Base-by-base conservation (phyloP, 2,888 invertebrate genomes). In the Xanthia icteritia region DNA sequence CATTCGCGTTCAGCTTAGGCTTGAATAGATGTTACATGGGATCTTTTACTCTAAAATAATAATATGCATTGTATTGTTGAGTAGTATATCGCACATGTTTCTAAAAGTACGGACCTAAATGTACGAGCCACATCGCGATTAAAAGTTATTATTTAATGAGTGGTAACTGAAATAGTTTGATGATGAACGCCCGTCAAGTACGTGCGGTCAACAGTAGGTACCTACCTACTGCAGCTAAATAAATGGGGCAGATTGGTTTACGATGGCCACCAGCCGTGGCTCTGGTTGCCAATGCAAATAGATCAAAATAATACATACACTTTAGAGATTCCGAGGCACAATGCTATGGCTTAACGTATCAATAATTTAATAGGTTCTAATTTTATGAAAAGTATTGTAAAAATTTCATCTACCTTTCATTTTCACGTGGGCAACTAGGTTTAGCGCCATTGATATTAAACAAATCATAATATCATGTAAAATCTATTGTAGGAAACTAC, bases 81-180 rank as follows among this genome's bases (percentile, higher is more conserved):
- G 13, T 31, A 23, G 20, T 45, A 48, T 31, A 23, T 31, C 20
- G 8, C 27, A 27, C 45, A 0, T 45, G 70, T 48, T 69, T n/a
- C 9, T 71, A 20, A 17, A 27, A 36, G 13, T 36, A n/a, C 20
- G 20, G 11, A 39, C 0, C 9, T 39, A 9, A 48, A 15, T 5
- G 45, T 27, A 23, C 36, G 36, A 36, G 9, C 9, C 27, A 70
- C 23, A 39, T 17, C 39, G 54, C 23, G 31, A 27, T 31, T 17
- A 23, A 17, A 68, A 31, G 42, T 36, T n/a, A 42, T 60, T 20
- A 39, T 77, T 81, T 31, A 64, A 73, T n/a, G 17, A 27, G 39
- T 42, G 39, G 23, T 15, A n/a, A 83, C 73, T 80, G 65, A 72
- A 85, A 84, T 73, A 80, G 73, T 80, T 63, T n/a, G 23, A n/a